Conservation (phyloP, 2,797 vertebrate genomes). For the Pogonophryne albipinna region DNA sequence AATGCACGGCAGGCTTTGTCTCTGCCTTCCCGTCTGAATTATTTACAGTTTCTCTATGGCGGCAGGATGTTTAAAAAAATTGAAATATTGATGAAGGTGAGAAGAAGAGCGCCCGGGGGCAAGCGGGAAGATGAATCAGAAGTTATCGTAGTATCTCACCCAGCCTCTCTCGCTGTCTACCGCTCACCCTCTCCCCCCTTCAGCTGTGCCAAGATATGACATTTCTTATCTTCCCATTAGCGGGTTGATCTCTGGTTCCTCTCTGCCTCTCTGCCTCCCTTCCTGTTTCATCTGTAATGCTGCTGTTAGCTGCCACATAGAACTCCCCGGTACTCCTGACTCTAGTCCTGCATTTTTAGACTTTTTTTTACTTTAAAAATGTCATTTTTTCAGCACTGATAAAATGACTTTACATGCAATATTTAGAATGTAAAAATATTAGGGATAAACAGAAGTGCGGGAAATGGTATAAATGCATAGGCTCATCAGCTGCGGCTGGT, state of each 20-base stretch:
- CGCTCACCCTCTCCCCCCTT: conserved; percentile 43
- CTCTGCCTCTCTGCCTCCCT: conserved; percentile 56
- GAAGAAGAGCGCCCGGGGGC: conserved; percentile 75
- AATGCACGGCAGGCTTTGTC: conserved; percentile 74
- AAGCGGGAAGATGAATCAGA: conserved; percentile 81
- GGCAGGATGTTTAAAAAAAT: conserved; percentile 85
- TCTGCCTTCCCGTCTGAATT: conserved; percentile 77
- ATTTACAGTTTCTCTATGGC: conserved; percentile 82
- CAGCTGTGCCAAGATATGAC: conserved; percentile 69
- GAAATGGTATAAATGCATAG: neutral
- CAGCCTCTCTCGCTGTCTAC: conserved; percentile 47
- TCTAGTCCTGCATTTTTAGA: conserved; percentile 23
- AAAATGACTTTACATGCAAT: neutral
- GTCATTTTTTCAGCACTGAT: neutral
- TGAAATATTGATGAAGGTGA: conserved; percentile 90
- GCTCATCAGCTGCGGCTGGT: too few relatives aligned
- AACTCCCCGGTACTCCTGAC: conserved; percentile 39
- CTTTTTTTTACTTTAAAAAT: neutral
- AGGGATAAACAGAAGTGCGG: neutral
- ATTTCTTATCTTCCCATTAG: conserved; percentile 78
- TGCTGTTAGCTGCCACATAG: conserved; percentile 77
- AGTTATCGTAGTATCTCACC: conserved; percentile 71
- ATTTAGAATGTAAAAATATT: conserved; percentile 2
- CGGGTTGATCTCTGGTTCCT: conserved; percentile 63
- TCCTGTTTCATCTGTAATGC: conserved; percentile 83